These are phyloP conservation scores for Triplophysa dalaica DNA, from an alignment of 2,113 vertebrate genomes.

Conservation along the genomic window DNA sequence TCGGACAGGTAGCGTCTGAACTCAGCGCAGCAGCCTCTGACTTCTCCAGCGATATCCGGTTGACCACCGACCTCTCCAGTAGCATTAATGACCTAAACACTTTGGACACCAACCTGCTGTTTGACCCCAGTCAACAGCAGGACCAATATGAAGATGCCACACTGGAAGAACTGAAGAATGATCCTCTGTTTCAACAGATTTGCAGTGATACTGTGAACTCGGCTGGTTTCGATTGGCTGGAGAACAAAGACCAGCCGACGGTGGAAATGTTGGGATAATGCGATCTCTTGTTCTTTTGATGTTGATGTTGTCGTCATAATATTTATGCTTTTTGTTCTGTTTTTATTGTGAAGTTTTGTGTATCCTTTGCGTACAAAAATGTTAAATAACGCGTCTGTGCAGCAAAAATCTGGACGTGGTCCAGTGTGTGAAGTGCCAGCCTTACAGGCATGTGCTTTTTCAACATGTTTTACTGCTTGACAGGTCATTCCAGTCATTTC, in stretches of 20 bases:
- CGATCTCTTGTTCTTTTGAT: conserved; percentile 43
- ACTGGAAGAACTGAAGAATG: conserved; percentile 99
- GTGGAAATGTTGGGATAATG: conserved; percentile 99
- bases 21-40: conserved; percentile 87
- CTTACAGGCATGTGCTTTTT: conserved; percentile 72
- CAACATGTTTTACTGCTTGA: conserved; percentile 57
- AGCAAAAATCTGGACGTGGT: conserved; percentile 65
- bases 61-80: conserved; percentile 97
- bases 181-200: conserved; percentile 99
- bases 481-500: conserved; percentile 52
- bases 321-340: conserved; percentile 66
- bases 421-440: conserved; percentile 96
- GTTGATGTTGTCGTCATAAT: conserved; percentile 44
- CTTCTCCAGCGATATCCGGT: conserved; percentile 93
- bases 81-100: conserved; percentile 99
- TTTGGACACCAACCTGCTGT: conserved; percentile 95
- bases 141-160: conserved; percentile 97
- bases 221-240: conserved; percentile 98
- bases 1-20: conserved; percentile 91
- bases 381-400: conserved; percentile 60
- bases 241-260: conserved; percentile 98
- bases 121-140: conserved; percentile 96
- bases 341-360: conserved; percentile 55
- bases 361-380: conserved; percentile 63
- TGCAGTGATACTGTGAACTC: conserved; percentile 98